A percentile compares a stretch with the other conserved stretches of the same genome.
phyloP scores from a whole-genome alignment of 1,140 invertebrate species.

The Mactra quadrangularis region DNA sequence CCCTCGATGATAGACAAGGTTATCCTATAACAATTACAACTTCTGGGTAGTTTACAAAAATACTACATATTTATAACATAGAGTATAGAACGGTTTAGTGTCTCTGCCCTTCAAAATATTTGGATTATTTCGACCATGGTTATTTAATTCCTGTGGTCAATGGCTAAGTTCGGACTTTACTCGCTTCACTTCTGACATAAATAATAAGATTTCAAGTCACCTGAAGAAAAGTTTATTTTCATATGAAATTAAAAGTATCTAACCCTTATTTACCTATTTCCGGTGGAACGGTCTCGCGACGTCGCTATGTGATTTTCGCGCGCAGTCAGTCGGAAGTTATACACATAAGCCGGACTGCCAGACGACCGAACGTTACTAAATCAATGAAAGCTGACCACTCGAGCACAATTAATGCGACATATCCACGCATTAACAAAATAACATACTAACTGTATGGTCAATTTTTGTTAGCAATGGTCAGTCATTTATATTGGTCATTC shows the following conservation, averaged over 20 bases:
- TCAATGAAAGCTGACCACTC: conserved; percentile 14
- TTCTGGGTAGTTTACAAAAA: no score
- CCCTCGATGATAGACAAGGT: background rate
- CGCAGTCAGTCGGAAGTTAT: conserved; percentile 2
- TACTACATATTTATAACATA: no score
- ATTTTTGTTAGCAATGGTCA: conserved; percentile 13
- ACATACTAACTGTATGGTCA: background rate
- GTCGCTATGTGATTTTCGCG: background rate
- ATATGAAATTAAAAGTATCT: conserved; percentile 37
- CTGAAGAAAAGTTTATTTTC: conserved; percentile 39
- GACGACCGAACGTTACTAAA: conserved; percentile 4
- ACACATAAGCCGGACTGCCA: conserved; percentile 26
- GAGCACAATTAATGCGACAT: conserved; percentile 21
- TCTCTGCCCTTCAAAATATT: no score
- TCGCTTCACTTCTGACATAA: conserved; percentile 33
- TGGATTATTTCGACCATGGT: no score
- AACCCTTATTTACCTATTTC: conserved; percentile 39
- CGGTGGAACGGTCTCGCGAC: conserved; percentile 12
- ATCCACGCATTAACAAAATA: conserved; percentile 2
- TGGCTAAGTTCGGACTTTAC: background rate
- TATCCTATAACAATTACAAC: no score
- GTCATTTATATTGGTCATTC: background rate
- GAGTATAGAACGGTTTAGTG: no score
- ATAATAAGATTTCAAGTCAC: conserved; percentile 27
- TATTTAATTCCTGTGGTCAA: no score